Evolutionary conservation across 2,888 invertebrate species (phyloP).

Genomic region (Apotomis turbidana): DNA sequence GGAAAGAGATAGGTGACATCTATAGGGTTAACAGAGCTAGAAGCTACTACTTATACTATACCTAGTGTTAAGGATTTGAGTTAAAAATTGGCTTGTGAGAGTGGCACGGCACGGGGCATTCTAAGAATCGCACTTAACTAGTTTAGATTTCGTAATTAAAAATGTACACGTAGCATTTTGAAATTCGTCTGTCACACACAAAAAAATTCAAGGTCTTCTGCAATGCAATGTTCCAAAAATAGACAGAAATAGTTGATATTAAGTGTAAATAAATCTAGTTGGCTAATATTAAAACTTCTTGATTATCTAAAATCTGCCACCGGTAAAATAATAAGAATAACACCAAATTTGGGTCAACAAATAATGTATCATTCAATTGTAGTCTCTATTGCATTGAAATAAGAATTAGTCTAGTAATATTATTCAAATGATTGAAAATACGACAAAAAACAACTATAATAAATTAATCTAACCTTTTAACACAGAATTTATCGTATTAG

Average conservation of each 20-base stretch:
- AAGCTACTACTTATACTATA: too few species aligned
- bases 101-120: too few species aligned
- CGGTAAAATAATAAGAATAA: neutral
- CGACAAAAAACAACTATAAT: neutral
- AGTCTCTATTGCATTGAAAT: slow-evolving; percentile 1
- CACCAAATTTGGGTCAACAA: slow-evolving; percentile 4
- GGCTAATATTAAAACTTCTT: neutral
- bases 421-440: neutral
- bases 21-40: too few species aligned
- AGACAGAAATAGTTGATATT: neutral
- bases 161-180: too few species aligned
- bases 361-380: neutral
- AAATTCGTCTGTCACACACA: neutral
- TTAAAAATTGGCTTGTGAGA: too few species aligned
- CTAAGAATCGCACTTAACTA: too few species aligned
- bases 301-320: neutral
- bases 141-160: too few species aligned
- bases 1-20: too few species aligned
- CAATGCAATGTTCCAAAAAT: too few species aligned
- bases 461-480: neutral
- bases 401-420: neutral
- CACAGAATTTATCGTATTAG: neutral
- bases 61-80: too few species aligned
- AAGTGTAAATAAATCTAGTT: slow-evolving; percentile 16
- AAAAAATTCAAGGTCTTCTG: neutral